phyloP scores from a whole-genome alignment of 2,113 vertebrate species.

The Alectura lathami region DNA sequence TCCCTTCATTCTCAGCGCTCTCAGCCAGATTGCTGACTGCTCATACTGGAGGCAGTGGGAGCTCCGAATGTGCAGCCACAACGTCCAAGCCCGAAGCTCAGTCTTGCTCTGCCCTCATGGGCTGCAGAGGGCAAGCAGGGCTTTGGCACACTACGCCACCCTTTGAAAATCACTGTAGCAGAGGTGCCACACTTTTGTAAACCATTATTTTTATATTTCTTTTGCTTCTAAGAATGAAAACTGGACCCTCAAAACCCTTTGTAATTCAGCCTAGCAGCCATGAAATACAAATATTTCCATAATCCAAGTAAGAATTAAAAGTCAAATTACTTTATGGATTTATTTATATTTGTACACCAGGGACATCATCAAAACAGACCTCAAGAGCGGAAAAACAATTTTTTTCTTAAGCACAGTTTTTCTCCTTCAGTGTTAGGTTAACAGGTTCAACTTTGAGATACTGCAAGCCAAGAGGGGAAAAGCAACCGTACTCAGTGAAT shows the following conservation, averaged over 20 bases:
- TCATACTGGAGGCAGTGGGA: not conserved
- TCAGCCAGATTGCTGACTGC: not conserved
- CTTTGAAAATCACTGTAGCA: not conserved
- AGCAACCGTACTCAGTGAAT: not conserved
- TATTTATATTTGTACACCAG: conserved; percentile 55
- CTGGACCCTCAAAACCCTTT: not conserved
- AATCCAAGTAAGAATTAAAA: conserved; percentile 33
- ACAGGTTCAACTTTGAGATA: conserved; percentile 43
- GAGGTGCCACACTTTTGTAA: not conserved
- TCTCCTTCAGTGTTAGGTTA: conserved; percentile 6
- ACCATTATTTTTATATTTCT: not conserved
- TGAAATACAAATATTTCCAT: conserved; percentile 39
- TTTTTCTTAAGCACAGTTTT: conserved; percentile 27
- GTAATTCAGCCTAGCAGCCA: not conserved
- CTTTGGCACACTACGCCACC: not conserved
- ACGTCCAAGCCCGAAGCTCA: not conserved
- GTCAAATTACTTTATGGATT: conserved; percentile 49
- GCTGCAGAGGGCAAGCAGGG: accelerated
- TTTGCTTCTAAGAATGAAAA: not conserved
- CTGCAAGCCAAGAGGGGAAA: conserved; percentile 37
- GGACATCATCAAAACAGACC: conserved; percentile 53
- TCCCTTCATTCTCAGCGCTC: not conserved
- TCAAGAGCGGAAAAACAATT: conserved; percentile 21
- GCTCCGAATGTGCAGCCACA: not conserved
- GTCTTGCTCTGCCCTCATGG: not conserved